Evolutionary conservation across 35 echinoderm and acorn worm genomes (phyloP).

Genomic region (Apostichopus californicus): DNA sequence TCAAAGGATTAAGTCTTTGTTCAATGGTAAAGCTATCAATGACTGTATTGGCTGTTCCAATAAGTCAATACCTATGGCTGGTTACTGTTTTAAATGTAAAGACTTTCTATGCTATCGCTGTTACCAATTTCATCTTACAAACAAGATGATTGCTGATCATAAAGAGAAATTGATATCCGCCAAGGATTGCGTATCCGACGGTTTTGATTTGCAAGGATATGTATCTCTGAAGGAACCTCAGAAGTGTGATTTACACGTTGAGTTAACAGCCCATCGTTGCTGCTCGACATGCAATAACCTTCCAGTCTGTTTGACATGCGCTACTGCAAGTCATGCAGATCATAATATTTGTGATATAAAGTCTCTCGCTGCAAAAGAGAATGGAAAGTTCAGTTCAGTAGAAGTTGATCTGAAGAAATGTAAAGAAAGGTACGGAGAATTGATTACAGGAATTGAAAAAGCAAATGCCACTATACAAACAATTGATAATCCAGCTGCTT

Average conservation of each 20-base stretch:
- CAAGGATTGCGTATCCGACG: background rate
- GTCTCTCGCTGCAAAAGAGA: background rate
- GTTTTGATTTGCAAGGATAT: background rate
- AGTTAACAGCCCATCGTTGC: background rate
- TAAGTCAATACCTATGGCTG: background rate
- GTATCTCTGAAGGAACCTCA: background rate
- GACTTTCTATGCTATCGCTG: slow-evolving; percentile 3
- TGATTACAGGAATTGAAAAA: background rate
- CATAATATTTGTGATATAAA: background rate
- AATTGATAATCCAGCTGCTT: background rate
- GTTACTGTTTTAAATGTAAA: slow-evolving; percentile 44
- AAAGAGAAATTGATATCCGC: background rate
- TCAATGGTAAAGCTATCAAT: background rate
- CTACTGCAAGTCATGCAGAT: background rate
- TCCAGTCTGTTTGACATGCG: background rate
- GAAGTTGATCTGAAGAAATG: background rate
- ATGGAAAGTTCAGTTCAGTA: background rate
- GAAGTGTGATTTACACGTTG: background rate
- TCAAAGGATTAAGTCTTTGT: background rate
- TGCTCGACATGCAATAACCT: slow-evolving; percentile 7
- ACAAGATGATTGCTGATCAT: slow-evolving; percentile 14
- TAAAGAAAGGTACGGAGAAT: background rate
- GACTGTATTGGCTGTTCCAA: slow-evolving; percentile 18
- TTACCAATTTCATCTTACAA: slow-evolving; percentile 23
- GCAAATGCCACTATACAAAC: background rate